Percentiles rank a stretch among this genome's conserved stretches.
phyloP scores from a whole-genome alignment of 2,113 vertebrate genomes.

The Bubo blakistoni region DNA sequence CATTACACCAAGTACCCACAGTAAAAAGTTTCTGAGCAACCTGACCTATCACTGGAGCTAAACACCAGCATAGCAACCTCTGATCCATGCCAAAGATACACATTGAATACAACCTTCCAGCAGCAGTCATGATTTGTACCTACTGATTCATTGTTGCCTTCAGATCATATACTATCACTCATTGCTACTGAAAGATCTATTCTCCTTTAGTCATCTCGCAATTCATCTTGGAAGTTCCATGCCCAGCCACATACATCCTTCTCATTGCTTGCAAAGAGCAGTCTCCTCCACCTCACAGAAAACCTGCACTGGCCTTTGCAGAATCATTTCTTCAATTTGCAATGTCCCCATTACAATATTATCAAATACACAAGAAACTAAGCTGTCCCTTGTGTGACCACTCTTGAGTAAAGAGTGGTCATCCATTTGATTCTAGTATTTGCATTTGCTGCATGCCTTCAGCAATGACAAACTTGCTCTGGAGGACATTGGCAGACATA shows the following conservation, averaged over 20 bases:
- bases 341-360: background rate
- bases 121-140: background rate
- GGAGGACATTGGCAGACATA: background rate
- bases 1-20: background rate
- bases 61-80: background rate
- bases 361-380: background rate
- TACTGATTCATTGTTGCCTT: background rate
- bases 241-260: background rate
- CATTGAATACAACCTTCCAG: background rate
- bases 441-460: background rate
- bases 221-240: background rate
- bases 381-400: background rate
- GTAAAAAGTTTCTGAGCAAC: background rate
- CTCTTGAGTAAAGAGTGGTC: background rate
- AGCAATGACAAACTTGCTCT: background rate
- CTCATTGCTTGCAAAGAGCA: background rate
- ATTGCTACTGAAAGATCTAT: background rate
- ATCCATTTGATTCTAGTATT: background rate
- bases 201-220: background rate
- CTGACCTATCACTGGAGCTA: background rate
- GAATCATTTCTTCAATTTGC: background rate
- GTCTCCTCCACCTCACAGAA: background rate
- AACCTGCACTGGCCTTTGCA: background rate
- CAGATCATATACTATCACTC: background rate
- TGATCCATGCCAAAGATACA: background rate